Base-by-base conservation (phyloP, 2,888 invertebrate species). In the Idaea aversata region DNA sequence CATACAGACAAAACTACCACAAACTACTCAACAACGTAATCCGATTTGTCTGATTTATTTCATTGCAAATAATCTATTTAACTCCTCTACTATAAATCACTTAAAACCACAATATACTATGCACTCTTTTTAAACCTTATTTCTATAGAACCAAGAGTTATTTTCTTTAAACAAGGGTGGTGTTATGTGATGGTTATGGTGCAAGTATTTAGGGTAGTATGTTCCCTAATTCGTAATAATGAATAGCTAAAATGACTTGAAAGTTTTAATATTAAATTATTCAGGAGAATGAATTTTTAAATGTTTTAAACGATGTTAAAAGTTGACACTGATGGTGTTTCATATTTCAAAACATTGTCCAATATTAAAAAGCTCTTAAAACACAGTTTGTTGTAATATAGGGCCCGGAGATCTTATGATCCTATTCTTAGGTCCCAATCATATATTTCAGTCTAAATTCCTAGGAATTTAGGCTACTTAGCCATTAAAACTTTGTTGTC, bases 21-120 rank as follows among this genome's bases (percentile, higher is more conserved):
- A 76, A 75, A 72, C 71, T 71, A 67, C 67, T 47, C 47, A 13
- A 25, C 66, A 67, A 72, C 75, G 79, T 83, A 84, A 87, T 88
- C 83, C 77, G 84, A 87, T 90, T 87, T 77, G 68, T 80, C 77
- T 85, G 88, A 90, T 87, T 85, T 87, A 88, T 47, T 47, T 47
- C 47, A 47, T 47, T 47, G 47, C 47, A 47, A 47, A 47, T 47
- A 47, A 47, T 47, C 47, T 47, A 47, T 47, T 47, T 47, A 47
- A 47, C 47, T 47, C 47, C 7, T 47, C 13, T 47, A 47, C 47
- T 47, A 47, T 47, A 47, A 47, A 47, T 47, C 47, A 47, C 47
- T 13, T 4, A 3, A 47, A 7, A 47, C 47, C 7, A 47, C 47
- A 47, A 4, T 47, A 47, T 47, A 47, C 7, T 10, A 10, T 47